Percentiles rank a stretch among this genome's conserved stretches.
phyloP scores from a whole-genome alignment of 2,113 vertebrate genomes.

The Motacilla tschutschensis region DNA sequence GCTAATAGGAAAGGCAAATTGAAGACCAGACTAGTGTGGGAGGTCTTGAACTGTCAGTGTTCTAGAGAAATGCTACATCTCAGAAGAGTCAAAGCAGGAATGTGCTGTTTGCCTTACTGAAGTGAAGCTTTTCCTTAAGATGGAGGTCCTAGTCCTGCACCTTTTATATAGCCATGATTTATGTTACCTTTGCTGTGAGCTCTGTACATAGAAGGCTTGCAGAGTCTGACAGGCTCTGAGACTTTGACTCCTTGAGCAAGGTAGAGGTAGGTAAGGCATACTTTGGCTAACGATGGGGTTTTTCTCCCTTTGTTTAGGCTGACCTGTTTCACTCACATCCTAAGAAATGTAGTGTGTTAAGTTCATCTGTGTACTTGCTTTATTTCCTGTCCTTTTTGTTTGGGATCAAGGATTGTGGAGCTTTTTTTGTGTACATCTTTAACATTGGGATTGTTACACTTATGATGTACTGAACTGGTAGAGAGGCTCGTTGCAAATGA shows the following conservation, averaged over 20 bases:
- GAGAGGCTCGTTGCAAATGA: background rate
- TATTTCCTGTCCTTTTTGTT: background rate
- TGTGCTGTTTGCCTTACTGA: background rate
- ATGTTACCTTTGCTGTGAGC: background rate
- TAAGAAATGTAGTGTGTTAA: background rate
- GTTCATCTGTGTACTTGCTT: background rate
- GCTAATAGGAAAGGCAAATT: background rate
- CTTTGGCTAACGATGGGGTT: background rate
- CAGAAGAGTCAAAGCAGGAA: background rate
- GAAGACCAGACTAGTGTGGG: background rate
- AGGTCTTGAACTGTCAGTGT: background rate
- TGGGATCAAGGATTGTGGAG: background rate
- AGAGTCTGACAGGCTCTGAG: background rate
- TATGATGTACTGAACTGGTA: background rate
- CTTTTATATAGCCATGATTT: rapidly evolving
- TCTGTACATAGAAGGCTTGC: background rate
- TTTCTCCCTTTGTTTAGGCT: background rate
- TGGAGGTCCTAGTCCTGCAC: background rate
- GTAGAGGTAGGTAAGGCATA: background rate
- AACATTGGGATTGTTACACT: background rate
- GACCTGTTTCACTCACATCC: background rate
- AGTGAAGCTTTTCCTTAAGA: background rate
- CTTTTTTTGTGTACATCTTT: background rate
- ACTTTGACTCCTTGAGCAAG: background rate
- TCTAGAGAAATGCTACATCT: background rate